Conservation (phyloP, 2,888 invertebrate genomes). For the Drosophila paucipuncta region DNA sequence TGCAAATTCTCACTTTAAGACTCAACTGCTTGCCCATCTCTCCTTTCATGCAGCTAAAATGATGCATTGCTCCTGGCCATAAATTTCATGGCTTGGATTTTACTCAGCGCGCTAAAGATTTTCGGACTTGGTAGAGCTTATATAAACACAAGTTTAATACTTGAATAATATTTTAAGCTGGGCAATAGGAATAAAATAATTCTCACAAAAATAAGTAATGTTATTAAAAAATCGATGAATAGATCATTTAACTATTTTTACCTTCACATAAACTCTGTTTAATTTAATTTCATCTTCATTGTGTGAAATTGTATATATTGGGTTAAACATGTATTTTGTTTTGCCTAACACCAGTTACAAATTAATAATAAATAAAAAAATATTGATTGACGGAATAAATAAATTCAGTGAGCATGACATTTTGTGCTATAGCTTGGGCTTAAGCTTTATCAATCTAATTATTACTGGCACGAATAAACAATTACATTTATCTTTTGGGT, state of each 20-base stretch:
- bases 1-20: background rate
- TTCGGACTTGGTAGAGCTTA: constrained; percentile 5
- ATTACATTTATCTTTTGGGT: background rate
- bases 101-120: constrained; percentile 16
- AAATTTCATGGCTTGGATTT: constrained; percentile 63
- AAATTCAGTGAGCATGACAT: background rate
- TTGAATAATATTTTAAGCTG: background rate
- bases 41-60: constrained; percentile 30
- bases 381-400: background rate
- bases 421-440: background rate
- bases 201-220: background rate
- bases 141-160: constrained; percentile 11
- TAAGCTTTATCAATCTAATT: background rate
- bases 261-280: background rate
- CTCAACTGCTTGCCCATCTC: constrained; percentile 13
- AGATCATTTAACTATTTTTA: background rate
- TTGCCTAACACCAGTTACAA: background rate
- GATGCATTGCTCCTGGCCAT: constrained; percentile 62
- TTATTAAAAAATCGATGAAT: background rate
- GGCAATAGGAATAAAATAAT: background rate
- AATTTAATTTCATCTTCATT: background rate
- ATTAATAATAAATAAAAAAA: background rate
- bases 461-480: background rate
- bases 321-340: background rate
- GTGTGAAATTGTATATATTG: background rate